Evolutionary conservation across 2,888 invertebrate species (phyloP).

Genomic region (Rutpela maculata): DNA sequence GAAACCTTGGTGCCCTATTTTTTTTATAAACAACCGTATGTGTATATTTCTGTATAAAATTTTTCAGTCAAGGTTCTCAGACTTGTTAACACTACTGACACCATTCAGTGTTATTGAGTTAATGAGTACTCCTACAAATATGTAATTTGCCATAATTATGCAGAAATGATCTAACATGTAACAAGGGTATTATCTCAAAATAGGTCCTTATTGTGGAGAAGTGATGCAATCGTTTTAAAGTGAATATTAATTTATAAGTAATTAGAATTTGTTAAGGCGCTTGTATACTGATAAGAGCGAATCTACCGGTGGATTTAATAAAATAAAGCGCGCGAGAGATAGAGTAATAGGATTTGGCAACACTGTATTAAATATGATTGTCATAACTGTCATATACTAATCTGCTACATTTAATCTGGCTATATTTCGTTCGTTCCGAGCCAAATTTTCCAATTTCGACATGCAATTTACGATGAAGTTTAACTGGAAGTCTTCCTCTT

Average conservation of each 20-base stretch:
- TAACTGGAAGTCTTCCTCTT: too few species aligned
- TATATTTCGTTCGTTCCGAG: too few species aligned
- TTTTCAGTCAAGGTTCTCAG: background rate
- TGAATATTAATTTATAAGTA: background rate
- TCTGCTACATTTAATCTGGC: too few species aligned
- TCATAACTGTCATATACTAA: too few species aligned
- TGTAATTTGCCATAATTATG: constrained; percentile 2
- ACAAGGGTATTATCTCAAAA: background rate
- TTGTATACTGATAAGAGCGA: too few species aligned
- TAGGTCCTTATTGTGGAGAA: background rate
- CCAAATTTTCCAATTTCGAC: too few species aligned
- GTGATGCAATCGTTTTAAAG: background rate
- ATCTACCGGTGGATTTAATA: too few species aligned
- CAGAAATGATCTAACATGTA: constrained; percentile 2
- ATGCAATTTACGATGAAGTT: too few species aligned
- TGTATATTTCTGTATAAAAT: background rate
- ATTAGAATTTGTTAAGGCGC: too few species aligned
- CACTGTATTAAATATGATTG: too few species aligned
- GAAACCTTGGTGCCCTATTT: background rate
- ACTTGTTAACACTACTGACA: background rate
- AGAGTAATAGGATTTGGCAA: too few species aligned
- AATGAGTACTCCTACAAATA: background rate
- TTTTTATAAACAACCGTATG: background rate
- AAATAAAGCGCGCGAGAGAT: too few species aligned
- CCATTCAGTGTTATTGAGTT: background rate